phyloP scores from a whole-genome alignment of 2,113 vertebrate genomes.

The Chaenocephalus aceratus region DNA sequence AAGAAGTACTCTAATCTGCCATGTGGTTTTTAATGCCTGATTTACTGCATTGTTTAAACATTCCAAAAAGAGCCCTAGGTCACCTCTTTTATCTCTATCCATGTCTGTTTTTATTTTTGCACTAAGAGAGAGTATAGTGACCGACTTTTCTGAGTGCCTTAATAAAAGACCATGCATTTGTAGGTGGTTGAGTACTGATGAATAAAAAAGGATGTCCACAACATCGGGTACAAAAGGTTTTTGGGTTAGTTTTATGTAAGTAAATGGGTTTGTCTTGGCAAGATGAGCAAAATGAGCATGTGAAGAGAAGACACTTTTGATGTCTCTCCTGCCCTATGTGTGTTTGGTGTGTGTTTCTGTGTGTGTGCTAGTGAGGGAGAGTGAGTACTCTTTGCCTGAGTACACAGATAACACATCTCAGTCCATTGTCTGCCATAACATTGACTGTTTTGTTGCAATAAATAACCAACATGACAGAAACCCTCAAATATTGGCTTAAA shows the following conservation, averaged over 20 bases:
- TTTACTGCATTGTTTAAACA: conserved; percentile 54
- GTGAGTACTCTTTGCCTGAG: conserved; percentile 33
- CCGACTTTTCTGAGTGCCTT: conserved; percentile 35
- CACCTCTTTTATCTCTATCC: conserved; percentile 8
- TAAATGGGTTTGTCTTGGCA: conserved; percentile 46
- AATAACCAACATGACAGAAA: conserved; percentile 27
- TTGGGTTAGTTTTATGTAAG: conserved; percentile 49
- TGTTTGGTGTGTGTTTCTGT: not conserved
- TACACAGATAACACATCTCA: conserved; percentile 61
- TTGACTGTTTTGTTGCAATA: conserved; percentile 47
- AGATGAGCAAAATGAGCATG: conserved; percentile 40
- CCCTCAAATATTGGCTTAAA: conserved; percentile 16
- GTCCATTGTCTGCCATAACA: conserved; percentile 51
- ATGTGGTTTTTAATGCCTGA: conserved; percentile 47
- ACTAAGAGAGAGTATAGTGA: conserved; percentile 49
- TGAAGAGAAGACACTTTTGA: conserved; percentile 5
- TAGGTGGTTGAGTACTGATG: conserved; percentile 25
- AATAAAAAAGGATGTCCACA: conserved; percentile 32
- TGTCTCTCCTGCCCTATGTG: not conserved
- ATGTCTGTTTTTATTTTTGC: conserved; percentile 57
- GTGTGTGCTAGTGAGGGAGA: not conserved
- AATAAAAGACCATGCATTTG: conserved; percentile 24
- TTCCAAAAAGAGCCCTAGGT: conserved; percentile 51
- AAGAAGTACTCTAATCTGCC: conserved; percentile 52
- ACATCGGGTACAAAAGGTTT: conserved; percentile 10